phyloP scores from a whole-genome alignment of 1,140 invertebrate genomes.

The Cepaea nemoralis region DNA sequence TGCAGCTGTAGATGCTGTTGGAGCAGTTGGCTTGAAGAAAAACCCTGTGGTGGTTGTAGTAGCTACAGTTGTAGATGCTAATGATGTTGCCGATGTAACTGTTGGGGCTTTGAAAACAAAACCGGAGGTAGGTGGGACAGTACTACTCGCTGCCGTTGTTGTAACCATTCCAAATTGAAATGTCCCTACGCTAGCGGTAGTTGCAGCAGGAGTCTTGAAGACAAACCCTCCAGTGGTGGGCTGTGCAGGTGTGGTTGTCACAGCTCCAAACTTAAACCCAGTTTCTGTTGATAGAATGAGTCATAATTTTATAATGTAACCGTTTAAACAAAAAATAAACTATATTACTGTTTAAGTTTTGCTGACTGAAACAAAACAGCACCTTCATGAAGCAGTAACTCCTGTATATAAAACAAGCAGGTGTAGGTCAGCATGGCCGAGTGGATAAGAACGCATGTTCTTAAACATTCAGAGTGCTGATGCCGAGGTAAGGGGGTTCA shows the following conservation, averaged over 20 bases:
- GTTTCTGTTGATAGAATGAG: not conserved
- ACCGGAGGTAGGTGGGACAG: constrained; percentile 28
- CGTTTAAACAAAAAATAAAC: too few species aligned
- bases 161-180: constrained; percentile 48
- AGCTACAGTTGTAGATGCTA: not conserved
- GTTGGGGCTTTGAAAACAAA: constrained; percentile 39
- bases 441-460: too few species aligned
- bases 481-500: too few species aligned
- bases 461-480: too few species aligned
- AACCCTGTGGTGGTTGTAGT: constrained; percentile 19
- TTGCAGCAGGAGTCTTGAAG: constrained; percentile 43
- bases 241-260: not conserved
- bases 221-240: constrained; percentile 46
- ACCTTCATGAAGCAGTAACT: too few species aligned
- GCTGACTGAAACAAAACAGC: too few species aligned
- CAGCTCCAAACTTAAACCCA: constrained; percentile 42
- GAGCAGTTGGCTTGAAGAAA: not conserved
- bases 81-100: constrained; percentile 13
- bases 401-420: too few species aligned
- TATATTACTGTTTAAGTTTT: too few species aligned
- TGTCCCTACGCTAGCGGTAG: constrained; percentile 21
- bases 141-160: constrained; percentile 8
- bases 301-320: not conserved
- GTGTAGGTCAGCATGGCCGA: too few species aligned
- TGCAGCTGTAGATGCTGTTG: not conserved